Conservation (phyloP, 2,113 vertebrate species). For the Lethenteron camtschaticum region DNA sequence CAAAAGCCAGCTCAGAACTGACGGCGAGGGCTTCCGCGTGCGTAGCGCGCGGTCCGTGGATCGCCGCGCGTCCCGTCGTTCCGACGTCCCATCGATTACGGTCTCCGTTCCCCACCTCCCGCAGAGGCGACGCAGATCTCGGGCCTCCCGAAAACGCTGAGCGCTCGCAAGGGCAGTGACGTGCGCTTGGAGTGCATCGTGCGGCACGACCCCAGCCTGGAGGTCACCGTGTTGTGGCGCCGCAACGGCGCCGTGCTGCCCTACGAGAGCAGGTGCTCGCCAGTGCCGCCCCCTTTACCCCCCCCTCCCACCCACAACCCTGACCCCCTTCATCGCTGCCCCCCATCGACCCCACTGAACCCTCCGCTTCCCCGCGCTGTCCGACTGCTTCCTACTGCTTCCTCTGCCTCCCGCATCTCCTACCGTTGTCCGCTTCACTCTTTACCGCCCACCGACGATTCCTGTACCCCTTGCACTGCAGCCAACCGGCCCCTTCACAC, state of each 20-base stretch:
- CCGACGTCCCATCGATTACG: background rate
- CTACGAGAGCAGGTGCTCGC: conserved; percentile 32
- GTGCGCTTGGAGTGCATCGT: conserved; percentile 49
- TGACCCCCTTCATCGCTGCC: no score
- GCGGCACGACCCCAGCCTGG: conserved; percentile 43
- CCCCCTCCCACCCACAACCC: no score
- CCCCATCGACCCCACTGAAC: no score
- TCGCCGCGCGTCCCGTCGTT: background rate
- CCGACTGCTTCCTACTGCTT: no score
- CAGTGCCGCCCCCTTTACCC: no score
- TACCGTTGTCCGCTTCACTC: no score
- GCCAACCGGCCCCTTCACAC: no score
- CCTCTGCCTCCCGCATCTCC: no score
- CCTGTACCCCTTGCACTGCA: no score
- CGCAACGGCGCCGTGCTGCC: conserved; percentile 48
- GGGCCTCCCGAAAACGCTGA: conserved; percentile 39
- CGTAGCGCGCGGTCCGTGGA: background rate
- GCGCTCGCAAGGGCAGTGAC: conserved; percentile 29
- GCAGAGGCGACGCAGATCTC: conserved; percentile 69
- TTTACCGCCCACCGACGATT: no score
- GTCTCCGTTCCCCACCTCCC: conserved; percentile 6
- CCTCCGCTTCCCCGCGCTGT: no score
- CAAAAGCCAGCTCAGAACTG: background rate
- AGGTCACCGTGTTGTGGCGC: conserved; percentile 41
- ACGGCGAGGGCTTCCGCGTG: background rate